Conservation (phyloP, 2,113 vertebrate genomes). For the Murina feae region DNA sequence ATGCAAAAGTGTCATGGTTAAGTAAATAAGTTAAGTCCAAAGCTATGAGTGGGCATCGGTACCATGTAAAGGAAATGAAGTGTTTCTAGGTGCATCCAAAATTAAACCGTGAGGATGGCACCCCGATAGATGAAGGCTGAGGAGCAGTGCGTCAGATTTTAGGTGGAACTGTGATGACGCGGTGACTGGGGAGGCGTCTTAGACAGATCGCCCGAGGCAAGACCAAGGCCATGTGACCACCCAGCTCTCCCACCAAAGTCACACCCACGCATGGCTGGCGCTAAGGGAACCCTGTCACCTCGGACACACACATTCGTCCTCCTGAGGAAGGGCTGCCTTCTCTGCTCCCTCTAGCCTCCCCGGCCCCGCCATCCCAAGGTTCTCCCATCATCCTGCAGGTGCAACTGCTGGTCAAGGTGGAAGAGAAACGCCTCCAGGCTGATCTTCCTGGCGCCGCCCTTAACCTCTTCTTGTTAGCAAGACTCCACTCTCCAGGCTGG, state of each 20-base stretch:
- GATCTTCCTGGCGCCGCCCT: background rate
- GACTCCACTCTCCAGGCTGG: background rate
- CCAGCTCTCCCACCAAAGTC: background rate
- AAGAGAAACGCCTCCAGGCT: background rate
- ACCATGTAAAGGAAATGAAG: background rate
- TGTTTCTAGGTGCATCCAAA: background rate
- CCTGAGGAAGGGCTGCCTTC: background rate
- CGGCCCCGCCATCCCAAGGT: rapidly evolving
- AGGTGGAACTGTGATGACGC: background rate
- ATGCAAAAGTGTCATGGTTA: background rate
- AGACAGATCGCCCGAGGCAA: background rate
- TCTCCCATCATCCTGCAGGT: background rate
- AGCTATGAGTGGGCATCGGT: background rate
- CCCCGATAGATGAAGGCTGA: background rate
- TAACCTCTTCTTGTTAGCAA: background rate
- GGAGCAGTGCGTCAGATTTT: background rate
- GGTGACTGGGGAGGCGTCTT: background rate
- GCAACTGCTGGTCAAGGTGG: background rate
- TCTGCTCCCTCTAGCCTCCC: background rate
- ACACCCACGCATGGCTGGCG: background rate
- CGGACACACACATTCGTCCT: background rate
- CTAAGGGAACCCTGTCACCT: background rate
- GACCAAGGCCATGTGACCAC: background rate
- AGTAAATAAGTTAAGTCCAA: background rate
- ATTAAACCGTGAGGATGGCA: background rate